phyloP scores from a whole-genome alignment of 2,113 vertebrate genomes.

The Lophotis ruficrista region DNA sequence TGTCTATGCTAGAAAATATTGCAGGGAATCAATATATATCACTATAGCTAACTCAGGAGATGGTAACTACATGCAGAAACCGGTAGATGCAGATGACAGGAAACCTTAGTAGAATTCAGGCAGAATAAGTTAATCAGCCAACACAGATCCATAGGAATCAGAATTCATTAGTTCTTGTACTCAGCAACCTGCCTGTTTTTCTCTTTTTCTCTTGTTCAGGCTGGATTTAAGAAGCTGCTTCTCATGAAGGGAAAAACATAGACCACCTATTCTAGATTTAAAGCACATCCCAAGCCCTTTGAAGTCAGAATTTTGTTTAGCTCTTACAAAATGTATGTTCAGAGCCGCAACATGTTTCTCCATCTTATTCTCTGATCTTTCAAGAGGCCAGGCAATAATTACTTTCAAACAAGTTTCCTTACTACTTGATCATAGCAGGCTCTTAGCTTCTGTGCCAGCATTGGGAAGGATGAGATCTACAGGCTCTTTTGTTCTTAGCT shows the following conservation, averaged over 20 bases:
- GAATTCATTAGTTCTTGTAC: background rate
- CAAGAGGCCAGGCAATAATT: background rate
- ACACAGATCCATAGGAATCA: background rate
- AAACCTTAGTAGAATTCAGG: background rate
- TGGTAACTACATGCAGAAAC: background rate
- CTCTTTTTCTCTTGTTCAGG: background rate
- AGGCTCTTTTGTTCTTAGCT: background rate
- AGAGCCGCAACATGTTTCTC: background rate
- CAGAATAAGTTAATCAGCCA: background rate
- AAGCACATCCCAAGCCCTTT: background rate
- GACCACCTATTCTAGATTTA: background rate
- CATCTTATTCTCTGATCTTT: background rate
- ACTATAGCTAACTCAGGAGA: background rate
- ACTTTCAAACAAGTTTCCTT: background rate
- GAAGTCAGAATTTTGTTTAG: background rate
- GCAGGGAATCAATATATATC: background rate
- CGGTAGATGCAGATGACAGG: background rate
- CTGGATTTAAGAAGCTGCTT: background rate
- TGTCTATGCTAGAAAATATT: background rate
- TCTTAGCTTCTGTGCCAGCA: background rate
- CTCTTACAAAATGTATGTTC: background rate
- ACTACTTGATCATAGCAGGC: background rate
- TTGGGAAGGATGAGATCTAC: background rate
- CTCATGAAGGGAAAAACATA: background rate
- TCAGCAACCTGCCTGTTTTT: background rate